Evolutionary conservation across 2,888 invertebrate species (phyloP), one percentile per base, ranked within the genome.

Genomic region (Tricholauxania praeusta): DNA sequence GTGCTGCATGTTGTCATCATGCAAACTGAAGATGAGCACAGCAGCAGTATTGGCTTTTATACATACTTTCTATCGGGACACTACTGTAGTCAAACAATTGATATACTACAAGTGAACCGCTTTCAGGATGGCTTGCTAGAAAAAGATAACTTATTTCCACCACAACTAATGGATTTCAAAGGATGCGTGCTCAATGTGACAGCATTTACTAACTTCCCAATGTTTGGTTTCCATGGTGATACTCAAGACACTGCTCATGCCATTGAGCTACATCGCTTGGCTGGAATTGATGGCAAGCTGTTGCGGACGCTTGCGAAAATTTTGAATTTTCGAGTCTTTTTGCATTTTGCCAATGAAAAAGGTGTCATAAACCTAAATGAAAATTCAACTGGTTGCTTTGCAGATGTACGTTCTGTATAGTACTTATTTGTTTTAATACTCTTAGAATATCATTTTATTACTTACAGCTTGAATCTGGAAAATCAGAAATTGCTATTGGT

Each of bases 231-330:
- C 53, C 1, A 68, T 0, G 85, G 86, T 0, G 76, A 86, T 59
- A 14, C 4, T 0, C 53, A 59, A 0, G 79, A 82, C 72, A 68
- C 10, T 8, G 39, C 39, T 10, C 39, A 39, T 39, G 39, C 10
- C 8, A 64, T 75, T 6, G 70, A 80, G 59, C 72, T 28, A 19
- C 59, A 72, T 28, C 81, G 80, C 0, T 73, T 84, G 0, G 71
- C 66, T 0, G 86, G 86, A 1, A 76, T 85, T 49, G 86, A 86
- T 53, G 85, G 83, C 0, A 79, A 80, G 4, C 68, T 85, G 10
- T 73, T 86, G 2, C 81, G 79, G 51, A 0, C 74, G 12, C 64
- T 85, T 53, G 77, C 84, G 4, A 69, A 57, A 12, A 66, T 74
- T 0, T 57, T 85, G 14, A 76, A 79, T n/a, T 84, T 86, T 53